phyloP scores from a whole-genome alignment of 2,113 vertebrate genomes.

The Embiotoca jacksoni region DNA sequence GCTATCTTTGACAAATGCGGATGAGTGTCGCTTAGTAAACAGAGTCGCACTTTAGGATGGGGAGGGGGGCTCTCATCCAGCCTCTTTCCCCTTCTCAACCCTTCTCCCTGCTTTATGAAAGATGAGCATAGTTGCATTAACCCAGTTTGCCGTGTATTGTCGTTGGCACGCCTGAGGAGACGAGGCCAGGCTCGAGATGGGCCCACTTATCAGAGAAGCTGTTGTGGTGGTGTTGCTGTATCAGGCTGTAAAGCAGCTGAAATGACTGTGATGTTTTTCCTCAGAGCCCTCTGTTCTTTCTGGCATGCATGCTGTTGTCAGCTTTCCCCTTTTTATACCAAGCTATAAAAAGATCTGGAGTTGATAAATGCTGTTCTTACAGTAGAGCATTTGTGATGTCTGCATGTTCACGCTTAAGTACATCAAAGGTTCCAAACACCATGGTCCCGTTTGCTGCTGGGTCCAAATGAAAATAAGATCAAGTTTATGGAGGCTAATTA shows the following conservation, averaged over 20 bases:
- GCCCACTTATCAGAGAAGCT: constrained; percentile 40
- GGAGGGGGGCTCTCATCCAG: constrained; percentile 45
- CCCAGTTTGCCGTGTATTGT: constrained; percentile 56
- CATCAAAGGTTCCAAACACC: constrained; percentile 60
- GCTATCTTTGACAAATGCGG: constrained; percentile 72
- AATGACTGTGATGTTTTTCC: constrained; percentile 56
- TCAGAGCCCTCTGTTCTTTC: constrained; percentile 55
- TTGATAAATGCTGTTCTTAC: constrained; percentile 61
- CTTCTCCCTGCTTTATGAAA: constrained; percentile 46
- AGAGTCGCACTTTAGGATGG: constrained; percentile 18
- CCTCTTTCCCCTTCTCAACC: constrained; percentile 51
- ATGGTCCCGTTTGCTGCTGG: constrained; percentile 31
- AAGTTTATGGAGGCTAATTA: constrained; percentile 76
- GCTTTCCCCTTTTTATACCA: constrained; percentile 30
- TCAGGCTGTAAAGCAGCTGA: constrained; percentile 38
- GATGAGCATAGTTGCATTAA: constrained; percentile 61
- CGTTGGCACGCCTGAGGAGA: constrained; percentile 45
- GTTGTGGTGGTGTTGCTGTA: constrained; percentile 42
- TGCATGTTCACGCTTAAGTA: constrained; percentile 52
- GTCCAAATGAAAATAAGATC: constrained; percentile 66
- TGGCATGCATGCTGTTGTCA: constrained; percentile 36
- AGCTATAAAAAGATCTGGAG: constrained; percentile 71
- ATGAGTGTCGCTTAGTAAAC: constrained; percentile 63
- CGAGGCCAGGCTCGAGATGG: constrained; percentile 28
- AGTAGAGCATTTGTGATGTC: constrained; percentile 44